Evolutionary conservation across 2,797 vertebrate species (phyloP).

Genomic region (Scyliorhinus canicula): DNA sequence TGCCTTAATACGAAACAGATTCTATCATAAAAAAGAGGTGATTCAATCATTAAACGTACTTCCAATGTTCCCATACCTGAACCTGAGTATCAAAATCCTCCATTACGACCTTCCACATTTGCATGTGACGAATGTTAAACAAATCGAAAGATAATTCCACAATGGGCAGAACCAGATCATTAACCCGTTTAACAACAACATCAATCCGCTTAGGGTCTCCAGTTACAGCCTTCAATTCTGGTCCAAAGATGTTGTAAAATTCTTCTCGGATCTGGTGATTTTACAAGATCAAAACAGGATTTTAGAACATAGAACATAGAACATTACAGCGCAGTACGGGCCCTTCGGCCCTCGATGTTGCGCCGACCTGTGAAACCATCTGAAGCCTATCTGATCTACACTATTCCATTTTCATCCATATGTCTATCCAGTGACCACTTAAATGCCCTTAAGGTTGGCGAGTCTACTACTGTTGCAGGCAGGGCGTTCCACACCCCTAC

Average conservation of each 20-base stretch:
- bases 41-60: conserved; percentile 22
- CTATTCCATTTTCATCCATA: no score
- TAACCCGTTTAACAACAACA: conserved; percentile 65
- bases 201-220: conserved; percentile 70
- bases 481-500: no score
- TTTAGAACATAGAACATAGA: no score
- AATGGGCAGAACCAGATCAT: conserved; percentile 66
- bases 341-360: no score
- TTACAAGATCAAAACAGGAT: background rate
- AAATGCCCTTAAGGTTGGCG: no score
- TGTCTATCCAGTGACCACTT: no score
- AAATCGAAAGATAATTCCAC: conserved; percentile 71
- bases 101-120: conserved; percentile 72
- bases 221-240: conserved; percentile 77
- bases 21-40: background rate
- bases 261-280: conserved; percentile 72
- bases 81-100: conserved; percentile 72
- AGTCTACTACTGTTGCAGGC: no score
- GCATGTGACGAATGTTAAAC: conserved; percentile 62
- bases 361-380: no score
- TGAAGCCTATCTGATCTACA: no score
- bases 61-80: conserved; percentile 52
- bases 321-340: no score
- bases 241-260: conserved; percentile 77
- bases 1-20: background rate